Conservation (phyloP, 2,797 vertebrate species). For the Microctenopoma stevenorrisi region DNA sequence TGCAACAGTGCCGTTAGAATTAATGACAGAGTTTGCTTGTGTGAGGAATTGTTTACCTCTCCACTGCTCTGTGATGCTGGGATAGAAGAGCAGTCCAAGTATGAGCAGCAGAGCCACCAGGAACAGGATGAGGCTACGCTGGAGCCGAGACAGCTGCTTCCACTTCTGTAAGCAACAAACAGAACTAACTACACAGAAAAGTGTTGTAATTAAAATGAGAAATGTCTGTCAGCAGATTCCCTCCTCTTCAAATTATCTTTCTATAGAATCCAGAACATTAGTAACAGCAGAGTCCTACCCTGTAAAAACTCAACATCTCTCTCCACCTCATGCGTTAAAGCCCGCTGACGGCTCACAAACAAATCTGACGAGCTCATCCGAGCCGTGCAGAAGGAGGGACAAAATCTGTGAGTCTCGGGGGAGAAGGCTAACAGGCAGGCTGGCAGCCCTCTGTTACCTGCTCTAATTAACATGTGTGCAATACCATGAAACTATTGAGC, state of each 20-base stretch:
- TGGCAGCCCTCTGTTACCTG: conserved; percentile 14
- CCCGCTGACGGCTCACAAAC: conserved; percentile 19
- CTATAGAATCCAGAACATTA: not conserved
- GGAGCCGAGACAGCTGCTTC: conserved; percentile 96
- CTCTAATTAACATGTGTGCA: conserved; percentile 71
- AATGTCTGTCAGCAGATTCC: not conserved
- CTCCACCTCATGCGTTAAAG: conserved; percentile 11
- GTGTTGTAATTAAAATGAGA: conserved; percentile 17
- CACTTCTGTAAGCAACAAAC: conserved; percentile 86
- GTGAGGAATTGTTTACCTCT: conserved; percentile 79
- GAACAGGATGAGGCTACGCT: conserved; percentile 91
- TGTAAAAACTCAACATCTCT: conserved; percentile 39
- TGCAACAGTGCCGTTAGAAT: conserved; percentile 1
- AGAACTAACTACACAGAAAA: conserved; percentile 8
- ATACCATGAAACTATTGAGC: conserved; percentile 59
- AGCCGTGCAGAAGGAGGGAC: conserved; percentile 29
- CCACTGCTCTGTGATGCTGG: conserved; percentile 84
- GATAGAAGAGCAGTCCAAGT: conserved; percentile 86
- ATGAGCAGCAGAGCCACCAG: conserved; percentile 85
- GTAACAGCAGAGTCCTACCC: conserved; percentile 12
- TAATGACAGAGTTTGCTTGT: not conserved
- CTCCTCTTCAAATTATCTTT: conserved; percentile 3
- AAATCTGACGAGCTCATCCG: conserved; percentile 3
- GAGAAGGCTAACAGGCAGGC: conserved; percentile 27
- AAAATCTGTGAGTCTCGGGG: conserved; percentile 27